Evolutionary conservation across 2,797 vertebrate species (phyloP).

Genomic region (Tapirus indicus): DNA sequence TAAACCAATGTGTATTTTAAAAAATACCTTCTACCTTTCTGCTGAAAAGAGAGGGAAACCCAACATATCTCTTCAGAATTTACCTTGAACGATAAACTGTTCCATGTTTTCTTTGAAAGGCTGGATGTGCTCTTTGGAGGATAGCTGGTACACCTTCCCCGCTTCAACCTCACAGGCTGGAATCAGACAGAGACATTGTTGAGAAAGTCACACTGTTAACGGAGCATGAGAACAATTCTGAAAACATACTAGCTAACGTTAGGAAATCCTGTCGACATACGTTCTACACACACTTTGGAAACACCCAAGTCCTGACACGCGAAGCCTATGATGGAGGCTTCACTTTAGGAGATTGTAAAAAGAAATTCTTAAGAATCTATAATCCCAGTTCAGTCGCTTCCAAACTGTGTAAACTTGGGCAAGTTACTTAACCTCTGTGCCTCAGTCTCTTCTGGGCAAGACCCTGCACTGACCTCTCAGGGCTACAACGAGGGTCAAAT

Average conservation of each 20-base stretch:
- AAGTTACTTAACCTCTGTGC: background rate
- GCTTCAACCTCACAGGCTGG: slow-evolving; percentile 95
- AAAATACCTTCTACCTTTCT: slow-evolving; percentile 78
- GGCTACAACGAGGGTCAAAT: background rate
- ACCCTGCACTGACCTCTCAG: background rate
- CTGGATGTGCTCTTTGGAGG: slow-evolving; percentile 94
- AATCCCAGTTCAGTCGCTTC: background rate
- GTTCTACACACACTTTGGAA: background rate
- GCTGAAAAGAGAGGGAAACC: slow-evolving; percentile 79
- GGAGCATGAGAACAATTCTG: background rate
- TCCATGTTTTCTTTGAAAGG: slow-evolving; percentile 98
- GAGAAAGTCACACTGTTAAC: background rate
- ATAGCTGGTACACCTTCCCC: slow-evolving; percentile 95
- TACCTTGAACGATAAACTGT: slow-evolving; percentile 96
- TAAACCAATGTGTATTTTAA: slow-evolving; percentile 78
- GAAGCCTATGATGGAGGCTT: background rate
- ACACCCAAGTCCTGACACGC: background rate
- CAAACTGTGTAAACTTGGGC: background rate
- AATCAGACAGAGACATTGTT: slow-evolving; percentile 83
- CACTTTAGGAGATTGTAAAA: background rate
- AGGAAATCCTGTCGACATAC: background rate
- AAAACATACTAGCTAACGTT: background rate
- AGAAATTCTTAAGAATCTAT: background rate
- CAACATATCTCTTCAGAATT: slow-evolving; percentile 82
- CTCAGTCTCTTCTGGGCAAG: background rate